Percentiles rank a stretch among this genome's conserved stretches.
Conservation (phyloP, 2,113 vertebrate species). For the Nycticorax nycticorax region DNA sequence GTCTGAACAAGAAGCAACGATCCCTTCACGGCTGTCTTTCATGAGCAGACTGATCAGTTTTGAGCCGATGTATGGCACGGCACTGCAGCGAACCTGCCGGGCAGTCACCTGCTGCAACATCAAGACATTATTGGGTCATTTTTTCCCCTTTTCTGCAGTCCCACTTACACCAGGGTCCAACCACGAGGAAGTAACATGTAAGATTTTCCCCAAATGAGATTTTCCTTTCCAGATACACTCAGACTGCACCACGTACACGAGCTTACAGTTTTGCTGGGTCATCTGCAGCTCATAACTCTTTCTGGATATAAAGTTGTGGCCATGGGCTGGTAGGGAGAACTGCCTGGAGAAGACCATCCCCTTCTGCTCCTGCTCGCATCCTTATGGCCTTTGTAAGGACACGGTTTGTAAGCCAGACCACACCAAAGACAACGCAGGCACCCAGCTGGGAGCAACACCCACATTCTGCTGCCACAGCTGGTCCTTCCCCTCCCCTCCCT, state of each 20-base stretch:
- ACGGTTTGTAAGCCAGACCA: background rate
- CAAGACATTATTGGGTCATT: background rate
- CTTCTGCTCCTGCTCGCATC: background rate
- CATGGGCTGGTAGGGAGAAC: rapidly evolving
- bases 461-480: background rate
- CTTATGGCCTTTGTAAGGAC: background rate
- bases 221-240: background rate
- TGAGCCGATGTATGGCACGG: rapidly evolving
- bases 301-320: background rate
- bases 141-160: background rate
- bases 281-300: background rate
- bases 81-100: background rate
- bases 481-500: background rate
- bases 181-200: background rate
- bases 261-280: background rate
- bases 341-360: rapidly evolving
- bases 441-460: background rate
- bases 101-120: background rate
- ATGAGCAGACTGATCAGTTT: background rate
- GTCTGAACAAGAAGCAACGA: background rate
- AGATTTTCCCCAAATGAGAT: background rate
- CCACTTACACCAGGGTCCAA: background rate
- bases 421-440: background rate
- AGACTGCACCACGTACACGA: background rate
- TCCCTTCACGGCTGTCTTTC: background rate